phyloP scores from a whole-genome alignment of 2,113 vertebrate species.

The Origma solitaria region DNA sequence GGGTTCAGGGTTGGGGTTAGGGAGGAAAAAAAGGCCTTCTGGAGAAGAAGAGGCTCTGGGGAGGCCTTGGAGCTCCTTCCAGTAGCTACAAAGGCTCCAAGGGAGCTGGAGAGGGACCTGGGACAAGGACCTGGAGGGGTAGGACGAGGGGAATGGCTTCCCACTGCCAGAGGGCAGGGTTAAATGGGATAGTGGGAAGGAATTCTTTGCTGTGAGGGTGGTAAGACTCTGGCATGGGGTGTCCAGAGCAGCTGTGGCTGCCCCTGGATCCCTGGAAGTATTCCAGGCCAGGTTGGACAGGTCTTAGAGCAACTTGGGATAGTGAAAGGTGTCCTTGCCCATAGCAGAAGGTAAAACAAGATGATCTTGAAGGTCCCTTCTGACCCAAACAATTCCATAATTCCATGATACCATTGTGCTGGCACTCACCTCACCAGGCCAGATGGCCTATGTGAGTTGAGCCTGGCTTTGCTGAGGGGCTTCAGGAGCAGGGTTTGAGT shows the following conservation, averaged over 20 bases:
- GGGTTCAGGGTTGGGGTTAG: neutral
- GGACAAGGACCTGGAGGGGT: neutral
- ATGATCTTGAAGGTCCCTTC: neutral
- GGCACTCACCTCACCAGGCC: accelerated
- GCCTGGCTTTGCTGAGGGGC: neutral
- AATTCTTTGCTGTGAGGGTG: neutral
- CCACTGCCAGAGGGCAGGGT: neutral
- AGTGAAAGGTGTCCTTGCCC: neutral
- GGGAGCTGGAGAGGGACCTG: neutral
- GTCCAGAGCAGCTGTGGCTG: neutral
- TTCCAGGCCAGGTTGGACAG: accelerated
- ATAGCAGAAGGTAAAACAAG: neutral
- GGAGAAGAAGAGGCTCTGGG: neutral
- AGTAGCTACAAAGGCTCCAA: neutral
- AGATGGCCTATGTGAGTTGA: neutral
- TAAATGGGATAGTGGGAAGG: neutral
- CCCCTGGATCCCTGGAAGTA: neutral
- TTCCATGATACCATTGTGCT: neutral
- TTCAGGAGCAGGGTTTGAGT: neutral
- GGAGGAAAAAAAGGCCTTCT: neutral
- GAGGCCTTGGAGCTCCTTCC: neutral
- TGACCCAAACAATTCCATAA: neutral
- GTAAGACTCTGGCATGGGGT: neutral
- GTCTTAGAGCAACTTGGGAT: accelerated
- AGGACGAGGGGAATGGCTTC: accelerated